Evolutionary conservation across 23 tunicate species (phyloP).

Genomic region (Oikopleura vanhoeffeni): DNA sequence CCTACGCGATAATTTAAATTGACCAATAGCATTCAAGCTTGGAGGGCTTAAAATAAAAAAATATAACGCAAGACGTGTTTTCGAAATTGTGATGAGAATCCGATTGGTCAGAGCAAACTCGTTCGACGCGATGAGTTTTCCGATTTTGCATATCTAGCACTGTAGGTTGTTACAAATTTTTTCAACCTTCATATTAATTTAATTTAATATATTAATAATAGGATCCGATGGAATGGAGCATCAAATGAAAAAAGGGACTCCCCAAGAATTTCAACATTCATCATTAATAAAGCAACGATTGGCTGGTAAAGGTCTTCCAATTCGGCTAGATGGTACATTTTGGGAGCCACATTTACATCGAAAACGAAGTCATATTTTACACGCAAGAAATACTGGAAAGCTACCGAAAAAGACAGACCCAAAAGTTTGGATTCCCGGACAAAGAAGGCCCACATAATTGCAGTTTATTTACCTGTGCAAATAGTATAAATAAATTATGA

Average conservation of each 20-base stretch:
- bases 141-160: too few species aligned
- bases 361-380: neutral
- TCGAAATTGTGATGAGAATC: too few species aligned
- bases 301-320: neutral
- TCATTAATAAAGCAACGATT: neutral
- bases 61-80: too few species aligned
- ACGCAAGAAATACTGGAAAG: neutral
- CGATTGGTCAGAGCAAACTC: too few species aligned
- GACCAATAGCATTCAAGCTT: too few species aligned
- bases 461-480: neutral
- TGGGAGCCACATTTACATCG: neutral
- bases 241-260: neutral
- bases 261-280: neutral
- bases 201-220: neutral
- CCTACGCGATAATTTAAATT: too few species aligned
- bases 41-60: too few species aligned
- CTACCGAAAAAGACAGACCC: neutral
- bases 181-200: too few species aligned
- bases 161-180: too few species aligned
- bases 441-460: neutral
- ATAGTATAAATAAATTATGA: neutral
- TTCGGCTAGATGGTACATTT: neutral
- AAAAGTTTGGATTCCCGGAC: neutral
- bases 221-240: neutral
- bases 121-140: too few species aligned